Evolutionary conservation across 2,888 invertebrate species (phyloP).

Genomic region (Neocrepidodera transversa): DNA sequence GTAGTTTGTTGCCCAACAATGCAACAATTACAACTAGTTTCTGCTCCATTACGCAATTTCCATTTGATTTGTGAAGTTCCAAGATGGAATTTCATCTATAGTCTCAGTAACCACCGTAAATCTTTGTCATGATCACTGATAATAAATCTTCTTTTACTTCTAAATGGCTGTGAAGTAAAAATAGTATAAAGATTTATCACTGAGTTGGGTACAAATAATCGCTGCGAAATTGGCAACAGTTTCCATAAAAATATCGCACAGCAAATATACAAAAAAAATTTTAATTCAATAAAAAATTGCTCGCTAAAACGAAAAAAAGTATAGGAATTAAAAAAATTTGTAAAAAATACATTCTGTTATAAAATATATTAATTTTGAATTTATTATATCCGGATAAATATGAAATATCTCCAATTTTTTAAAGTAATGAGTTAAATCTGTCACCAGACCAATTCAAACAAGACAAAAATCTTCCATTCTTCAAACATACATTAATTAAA

Average conservation of each 20-base stretch:
- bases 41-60: conserved; percentile 15
- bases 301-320: no score
- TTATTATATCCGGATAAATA: no score
- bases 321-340: no score
- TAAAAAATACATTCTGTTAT: no score
- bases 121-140: conserved; percentile 21
- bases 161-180: conserved; percentile 13
- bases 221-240: background rate
- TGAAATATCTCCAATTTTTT: no score
- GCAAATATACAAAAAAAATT: no score
- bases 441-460: no score
- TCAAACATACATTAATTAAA: no score
- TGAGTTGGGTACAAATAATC: conserved; percentile 3
- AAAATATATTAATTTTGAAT: no score
- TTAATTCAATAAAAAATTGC: no score
- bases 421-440: no score
- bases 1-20: conserved; percentile 30
- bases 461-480: no score
- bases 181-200: conserved; percentile 23
- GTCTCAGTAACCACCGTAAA: conserved; percentile 14
- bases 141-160: conserved; percentile 25
- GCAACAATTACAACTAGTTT: conserved; percentile 32
- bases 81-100: conserved; percentile 21
- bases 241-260: conserved; percentile 2
- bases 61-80: conserved; percentile 26